These are phyloP conservation scores for Chrysolina americana DNA, from an alignment of 2,888 invertebrate genomes.

Conservation along the genomic window DNA sequence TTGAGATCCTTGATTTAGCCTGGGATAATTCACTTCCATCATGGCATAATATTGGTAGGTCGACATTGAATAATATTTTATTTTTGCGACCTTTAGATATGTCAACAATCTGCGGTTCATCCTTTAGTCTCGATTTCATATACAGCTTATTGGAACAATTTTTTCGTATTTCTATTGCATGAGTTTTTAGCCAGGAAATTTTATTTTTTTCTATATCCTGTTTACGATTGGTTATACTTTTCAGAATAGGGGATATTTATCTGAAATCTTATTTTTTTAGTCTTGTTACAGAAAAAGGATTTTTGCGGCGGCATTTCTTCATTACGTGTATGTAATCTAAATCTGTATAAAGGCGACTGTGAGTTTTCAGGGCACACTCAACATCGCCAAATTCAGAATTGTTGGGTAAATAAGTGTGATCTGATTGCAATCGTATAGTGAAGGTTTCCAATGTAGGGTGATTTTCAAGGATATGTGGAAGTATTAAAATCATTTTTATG, in stretches of 20 bases:
- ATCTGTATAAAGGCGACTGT: constrained; percentile 47
- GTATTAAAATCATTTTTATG: too few species aligned
- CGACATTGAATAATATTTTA: neutral
- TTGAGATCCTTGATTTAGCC: constrained; percentile 19
- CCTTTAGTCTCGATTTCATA: constrained; percentile 13
- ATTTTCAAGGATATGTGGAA: too few species aligned
- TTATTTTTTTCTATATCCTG: constrained; percentile 33
- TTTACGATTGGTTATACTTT: constrained; percentile 36
- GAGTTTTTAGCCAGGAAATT: constrained; percentile 44
- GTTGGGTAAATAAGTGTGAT: constrained; percentile 54
- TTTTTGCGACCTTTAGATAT: constrained; percentile 11
- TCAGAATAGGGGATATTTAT: constrained; percentile 37
- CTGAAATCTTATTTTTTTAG: constrained; percentile 44
- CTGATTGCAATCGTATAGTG: too few species aligned
- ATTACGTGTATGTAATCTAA: constrained; percentile 50
- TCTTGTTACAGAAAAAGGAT: constrained; percentile 45
- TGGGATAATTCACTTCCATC: constrained; percentile 20
- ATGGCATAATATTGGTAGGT: neutral
- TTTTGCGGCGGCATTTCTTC: constrained; percentile 49
- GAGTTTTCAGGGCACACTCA: constrained; percentile 51
- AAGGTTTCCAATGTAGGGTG: too few species aligned
- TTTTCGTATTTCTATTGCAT: constrained; percentile 38
- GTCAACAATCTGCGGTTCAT: neutral
- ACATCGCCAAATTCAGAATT: constrained; percentile 54
- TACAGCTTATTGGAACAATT: constrained; percentile 28